Evolutionary conservation across 2,888 invertebrate genomes (phyloP).

Genomic region (Pyrrhia umbra): DNA sequence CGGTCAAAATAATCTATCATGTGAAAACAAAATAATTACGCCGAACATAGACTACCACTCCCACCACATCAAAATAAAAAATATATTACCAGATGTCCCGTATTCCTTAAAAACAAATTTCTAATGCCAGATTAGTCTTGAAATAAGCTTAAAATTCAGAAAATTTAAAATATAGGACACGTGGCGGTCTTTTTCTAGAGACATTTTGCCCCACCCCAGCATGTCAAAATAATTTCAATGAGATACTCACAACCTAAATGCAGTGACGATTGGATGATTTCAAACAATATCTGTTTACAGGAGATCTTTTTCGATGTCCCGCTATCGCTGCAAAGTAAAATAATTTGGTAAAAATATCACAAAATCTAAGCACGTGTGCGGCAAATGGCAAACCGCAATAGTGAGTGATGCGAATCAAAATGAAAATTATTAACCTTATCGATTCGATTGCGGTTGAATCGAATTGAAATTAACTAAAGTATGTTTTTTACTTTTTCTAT

Average conservation of each 20-base stretch:
- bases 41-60: conserved; percentile 29
- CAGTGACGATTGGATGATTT: conserved; percentile 73
- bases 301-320: conserved; percentile 71
- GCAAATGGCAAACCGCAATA: conserved; percentile 87
- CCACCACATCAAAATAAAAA: conserved; percentile 21
- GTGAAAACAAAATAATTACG: conserved; percentile 72
- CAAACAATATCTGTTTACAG: conserved; percentile 74
- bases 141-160: conserved; percentile 64
- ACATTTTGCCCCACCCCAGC: conserved; percentile 88
- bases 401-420: conserved; percentile 49
- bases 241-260: conserved; percentile 79
- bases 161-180: conserved; percentile 85
- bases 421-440: conserved; percentile 27
- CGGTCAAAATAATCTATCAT: conserved; percentile 75
- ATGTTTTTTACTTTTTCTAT: not conserved
- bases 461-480: conserved; percentile 13
- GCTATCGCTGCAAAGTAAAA: conserved; percentile 80
- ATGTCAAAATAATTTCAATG: conserved; percentile 80
- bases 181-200: conserved; percentile 85
- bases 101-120: conserved; percentile 23
- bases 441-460: conserved; percentile 28
- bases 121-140: conserved; percentile 42
- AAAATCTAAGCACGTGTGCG: conserved; percentile 89
- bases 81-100: conserved; percentile 19
- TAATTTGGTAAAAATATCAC: conserved; percentile 87